phyloP scores from a whole-genome alignment of 2,888 invertebrate species.

The Cheilosia scutellata region DNA sequence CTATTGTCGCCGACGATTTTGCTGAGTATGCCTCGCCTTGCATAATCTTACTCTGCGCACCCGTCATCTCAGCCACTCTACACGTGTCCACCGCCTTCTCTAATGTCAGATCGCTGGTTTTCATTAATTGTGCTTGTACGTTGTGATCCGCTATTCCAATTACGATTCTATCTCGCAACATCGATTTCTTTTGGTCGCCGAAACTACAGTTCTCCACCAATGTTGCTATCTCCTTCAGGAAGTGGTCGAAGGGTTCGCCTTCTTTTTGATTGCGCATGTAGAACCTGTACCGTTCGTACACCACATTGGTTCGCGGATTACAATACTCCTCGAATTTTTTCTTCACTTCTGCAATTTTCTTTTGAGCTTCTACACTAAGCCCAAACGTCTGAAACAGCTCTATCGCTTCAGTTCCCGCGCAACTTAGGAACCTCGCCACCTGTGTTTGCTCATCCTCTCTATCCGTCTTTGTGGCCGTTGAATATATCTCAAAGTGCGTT shows the following conservation, averaged over 20 bases:
- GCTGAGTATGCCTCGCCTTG: conserved; percentile 1
- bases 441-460: conserved; percentile 8
- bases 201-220: conserved; percentile 20
- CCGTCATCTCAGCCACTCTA: conserved; percentile 13
- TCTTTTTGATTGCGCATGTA: too few species aligned
- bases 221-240: conserved; percentile 13
- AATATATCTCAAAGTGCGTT: conserved; percentile 20
- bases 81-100: conserved; percentile 14
- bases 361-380: too few species aligned
- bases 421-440: conserved; percentile 23
- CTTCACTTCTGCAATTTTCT: too few species aligned
- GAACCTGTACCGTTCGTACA: too few species aligned
- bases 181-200: conserved; percentile 12
- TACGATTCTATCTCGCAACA: conserved; percentile 18
- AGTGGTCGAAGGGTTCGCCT: conserved; percentile 14
- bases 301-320: too few species aligned
- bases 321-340: too few species aligned
- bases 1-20: neutral
- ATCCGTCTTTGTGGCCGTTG: conserved; percentile 20
- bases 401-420: conserved; percentile 7
- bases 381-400: too few species aligned
- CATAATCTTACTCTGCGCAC: conserved; percentile 9
- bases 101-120: neutral
- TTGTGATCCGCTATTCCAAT: conserved; percentile 10
- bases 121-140: conserved; percentile 9